A percentile compares a stretch with the other conserved stretches of the same genome.
Conservation (phyloP, 2,113 vertebrate genomes). For the Xyliphius kryptos region DNA sequence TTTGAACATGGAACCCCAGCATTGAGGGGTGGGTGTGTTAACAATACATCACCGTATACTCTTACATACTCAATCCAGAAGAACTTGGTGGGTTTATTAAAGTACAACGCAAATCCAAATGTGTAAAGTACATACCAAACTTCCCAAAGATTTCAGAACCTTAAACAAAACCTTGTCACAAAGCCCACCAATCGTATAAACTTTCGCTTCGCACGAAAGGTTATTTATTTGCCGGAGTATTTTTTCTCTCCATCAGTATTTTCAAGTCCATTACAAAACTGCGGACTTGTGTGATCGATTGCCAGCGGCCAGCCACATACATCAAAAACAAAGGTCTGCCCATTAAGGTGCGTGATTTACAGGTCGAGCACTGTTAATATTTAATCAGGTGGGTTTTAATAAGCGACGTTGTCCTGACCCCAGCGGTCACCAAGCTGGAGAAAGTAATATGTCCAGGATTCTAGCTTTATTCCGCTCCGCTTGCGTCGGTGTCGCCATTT, state of each 20-base stretch:
- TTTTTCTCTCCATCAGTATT: background rate
- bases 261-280: conserved; percentile 7
- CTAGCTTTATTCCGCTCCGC: background rate
- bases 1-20: too few relatives aligned
- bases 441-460: too few relatives aligned
- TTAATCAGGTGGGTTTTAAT: conserved; percentile 29
- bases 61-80: too few relatives aligned
- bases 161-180: background rate
- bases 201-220: conserved; percentile 6
- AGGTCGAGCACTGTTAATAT: conserved; percentile 43
- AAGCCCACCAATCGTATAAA: conserved; percentile 11
- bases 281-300: conserved; percentile 35
- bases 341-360: conserved; percentile 49
- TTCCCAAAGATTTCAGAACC: too few relatives aligned
- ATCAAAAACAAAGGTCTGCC: conserved; percentile 30
- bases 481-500: background rate
- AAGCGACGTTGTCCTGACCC: conserved; percentile 26
- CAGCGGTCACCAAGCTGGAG: background rate
- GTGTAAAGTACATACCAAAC: too few relatives aligned
- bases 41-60: too few relatives aligned
- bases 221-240: conserved; percentile 5
- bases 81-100: too few relatives aligned
- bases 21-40: too few relatives aligned
- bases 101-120: too few relatives aligned
- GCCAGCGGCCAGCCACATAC: conserved; percentile 41